Evolutionary conservation across 2,888 invertebrate species (phyloP).

Genomic region (Mesodorylaimus sp.): DNA sequence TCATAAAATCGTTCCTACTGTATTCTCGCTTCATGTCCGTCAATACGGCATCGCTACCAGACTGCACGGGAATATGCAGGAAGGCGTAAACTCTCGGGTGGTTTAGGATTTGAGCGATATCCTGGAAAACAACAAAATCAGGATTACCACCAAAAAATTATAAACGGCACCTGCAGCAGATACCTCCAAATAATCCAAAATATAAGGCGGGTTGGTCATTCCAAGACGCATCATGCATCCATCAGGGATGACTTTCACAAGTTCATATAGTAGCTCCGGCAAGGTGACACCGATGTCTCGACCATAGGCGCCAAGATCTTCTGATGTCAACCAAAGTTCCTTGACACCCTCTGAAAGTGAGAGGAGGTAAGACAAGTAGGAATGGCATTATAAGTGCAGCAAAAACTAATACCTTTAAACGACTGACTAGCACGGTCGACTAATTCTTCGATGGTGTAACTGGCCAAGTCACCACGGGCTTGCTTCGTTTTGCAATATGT

Average conservation of each 20-base stretch:
- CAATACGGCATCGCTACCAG: conserved; percentile 82
- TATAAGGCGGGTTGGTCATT: conserved; percentile 98
- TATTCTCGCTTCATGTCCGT: conserved; percentile 93
- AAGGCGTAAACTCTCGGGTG: conserved; percentile 84
- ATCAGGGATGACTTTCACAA: conserved; percentile 50
- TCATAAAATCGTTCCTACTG: conserved; percentile 63
- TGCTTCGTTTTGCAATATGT: conserved; percentile 98
- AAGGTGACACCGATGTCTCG: conserved; percentile 72
- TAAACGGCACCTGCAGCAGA: neutral
- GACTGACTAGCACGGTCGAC: conserved; percentile 65
- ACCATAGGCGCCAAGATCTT: conserved; percentile 94
- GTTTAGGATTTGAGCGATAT: conserved; percentile 60
- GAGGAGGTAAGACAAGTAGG: neutral
- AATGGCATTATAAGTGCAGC: neutral
- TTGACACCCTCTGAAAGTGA: conserved; percentile 62
- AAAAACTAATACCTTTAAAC: conserved; percentile 34
- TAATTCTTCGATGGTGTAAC: conserved; percentile 73
- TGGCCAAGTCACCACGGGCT: conserved; percentile 85
- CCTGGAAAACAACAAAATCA: conserved; percentile 32
- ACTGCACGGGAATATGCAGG: conserved; percentile 90
- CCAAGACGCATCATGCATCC: conserved; percentile 56
- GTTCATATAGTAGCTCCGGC: conserved; percentile 60
- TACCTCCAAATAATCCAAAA: conserved; percentile 67
- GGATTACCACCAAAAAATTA: neutral
- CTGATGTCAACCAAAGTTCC: conserved; percentile 92